These are phyloP conservation scores for Cryptosula pallasiana DNA, from an alignment of 2,888 invertebrate species.

Conservation along the genomic window DNA sequence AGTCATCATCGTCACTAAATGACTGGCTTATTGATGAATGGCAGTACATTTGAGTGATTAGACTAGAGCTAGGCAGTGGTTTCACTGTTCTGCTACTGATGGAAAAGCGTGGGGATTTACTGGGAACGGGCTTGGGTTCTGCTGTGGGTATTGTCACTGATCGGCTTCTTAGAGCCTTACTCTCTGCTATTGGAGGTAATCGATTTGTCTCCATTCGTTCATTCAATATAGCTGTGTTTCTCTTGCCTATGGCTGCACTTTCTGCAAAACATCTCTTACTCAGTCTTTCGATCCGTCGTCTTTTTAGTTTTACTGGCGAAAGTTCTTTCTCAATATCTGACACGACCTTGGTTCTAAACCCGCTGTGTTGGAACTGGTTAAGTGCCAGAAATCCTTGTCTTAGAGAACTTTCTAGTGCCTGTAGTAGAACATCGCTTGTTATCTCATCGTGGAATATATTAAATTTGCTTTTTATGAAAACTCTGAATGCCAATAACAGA, in stretches of 20 bases:
- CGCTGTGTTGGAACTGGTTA: constrained; percentile 10
- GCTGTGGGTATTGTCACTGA: constrained; percentile 9
- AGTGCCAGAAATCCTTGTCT: background rate
- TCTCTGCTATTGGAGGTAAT: background rate
- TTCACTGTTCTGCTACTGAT: background rate
- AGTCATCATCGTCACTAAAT: constrained; percentile 6
- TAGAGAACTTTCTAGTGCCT: background rate
- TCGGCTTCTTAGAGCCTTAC: background rate
- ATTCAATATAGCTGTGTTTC: constrained; percentile 3
- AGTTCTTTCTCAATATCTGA: background rate
- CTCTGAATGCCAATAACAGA: too few species aligned
- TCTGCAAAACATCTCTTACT: background rate
- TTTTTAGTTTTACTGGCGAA: background rate
- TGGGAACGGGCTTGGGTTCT: background rate
- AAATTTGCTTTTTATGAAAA: too few species aligned
- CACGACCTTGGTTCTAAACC: constrained; percentile 1
- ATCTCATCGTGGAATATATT: too few species aligned
- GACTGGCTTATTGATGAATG: background rate
- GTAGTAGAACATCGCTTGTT: too few species aligned
- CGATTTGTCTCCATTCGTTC: background rate
- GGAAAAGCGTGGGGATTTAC: background rate
- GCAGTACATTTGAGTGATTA: background rate
- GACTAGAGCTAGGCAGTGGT: background rate
- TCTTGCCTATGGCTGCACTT: background rate
- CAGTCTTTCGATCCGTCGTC: background rate